Evolutionary conservation across 1,140 invertebrate species (phyloP).

Genomic region (Musca vetustissima): DNA sequence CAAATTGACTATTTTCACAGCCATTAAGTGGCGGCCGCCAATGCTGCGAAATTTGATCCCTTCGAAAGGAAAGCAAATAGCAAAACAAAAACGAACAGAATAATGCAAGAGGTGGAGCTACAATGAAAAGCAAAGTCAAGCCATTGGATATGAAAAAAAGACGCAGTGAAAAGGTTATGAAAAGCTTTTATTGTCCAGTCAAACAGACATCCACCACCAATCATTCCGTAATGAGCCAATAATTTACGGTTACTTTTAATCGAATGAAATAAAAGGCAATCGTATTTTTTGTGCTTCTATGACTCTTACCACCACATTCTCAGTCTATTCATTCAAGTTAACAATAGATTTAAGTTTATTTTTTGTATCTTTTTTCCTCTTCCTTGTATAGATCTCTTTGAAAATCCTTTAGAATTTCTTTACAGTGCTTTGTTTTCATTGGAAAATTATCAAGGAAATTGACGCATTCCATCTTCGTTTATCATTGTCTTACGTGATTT

Average conservation of each 20-base stretch:
- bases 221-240: too few relatives aligned
- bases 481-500: conserved; percentile 3
- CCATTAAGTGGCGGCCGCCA: conserved; percentile 14
- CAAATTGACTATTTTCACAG: conserved; percentile 15
- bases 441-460: conserved; percentile 17
- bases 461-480: conserved; percentile 9
- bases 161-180: neutral
- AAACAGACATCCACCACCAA: neutral
- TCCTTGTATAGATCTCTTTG: neutral
- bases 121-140: neutral
- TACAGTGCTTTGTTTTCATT: neutral
- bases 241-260: too few relatives aligned
- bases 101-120: neutral
- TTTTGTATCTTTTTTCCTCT: neutral
- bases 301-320: neutral
- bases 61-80: too few relatives aligned
- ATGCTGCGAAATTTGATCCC: too few relatives aligned
- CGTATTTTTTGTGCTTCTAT: too few relatives aligned
- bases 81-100: too few relatives aligned
- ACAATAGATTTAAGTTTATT: conserved; percentile 6
- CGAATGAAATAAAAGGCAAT: too few relatives aligned
- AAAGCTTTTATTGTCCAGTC: neutral
- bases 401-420: too few relatives aligned
- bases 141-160: neutral
- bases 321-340: neutral